Conservation (phyloP, 2,797 vertebrate genomes). For the Pseudomugil tenellus region DNA sequence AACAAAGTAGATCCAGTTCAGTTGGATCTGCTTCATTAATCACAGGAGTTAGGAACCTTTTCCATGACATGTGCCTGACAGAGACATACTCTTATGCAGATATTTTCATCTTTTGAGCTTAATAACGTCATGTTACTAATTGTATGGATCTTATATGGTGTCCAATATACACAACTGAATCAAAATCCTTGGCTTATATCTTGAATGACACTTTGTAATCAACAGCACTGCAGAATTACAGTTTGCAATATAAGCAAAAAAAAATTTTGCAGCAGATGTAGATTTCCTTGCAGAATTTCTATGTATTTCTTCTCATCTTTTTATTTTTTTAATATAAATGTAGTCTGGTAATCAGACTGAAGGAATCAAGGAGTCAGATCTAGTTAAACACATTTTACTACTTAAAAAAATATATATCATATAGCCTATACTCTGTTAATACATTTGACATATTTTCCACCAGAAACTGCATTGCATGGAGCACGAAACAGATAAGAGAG, state of each 20-base stretch:
- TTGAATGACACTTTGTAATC: not conserved
- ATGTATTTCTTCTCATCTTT: not conserved
- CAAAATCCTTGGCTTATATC: not conserved
- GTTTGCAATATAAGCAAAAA: not conserved
- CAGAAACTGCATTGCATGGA: not conserved
- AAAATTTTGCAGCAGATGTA: not conserved
- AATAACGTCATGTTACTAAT: not conserved
- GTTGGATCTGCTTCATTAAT: constrained; percentile 36
- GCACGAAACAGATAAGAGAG: not conserved
- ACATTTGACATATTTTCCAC: not conserved
- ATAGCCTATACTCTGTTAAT: too few species aligned
- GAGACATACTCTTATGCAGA: not conserved
- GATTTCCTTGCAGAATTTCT: not conserved
- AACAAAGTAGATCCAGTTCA: constrained; percentile 27
- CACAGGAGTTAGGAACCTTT: constrained; percentile 21
- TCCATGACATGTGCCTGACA: constrained; percentile 17
- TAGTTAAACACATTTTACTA: not conserved
- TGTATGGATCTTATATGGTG: too few species aligned
- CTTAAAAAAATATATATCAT: too few species aligned
- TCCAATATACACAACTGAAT: not conserved
- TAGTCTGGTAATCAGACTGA: not conserved
- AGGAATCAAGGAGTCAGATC: not conserved
- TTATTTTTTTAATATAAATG: not conserved
- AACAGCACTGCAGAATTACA: not conserved
- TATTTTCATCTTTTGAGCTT: not conserved